phyloP scores from a whole-genome alignment of 2,797 vertebrate species.

The Apogon talboti region DNA sequence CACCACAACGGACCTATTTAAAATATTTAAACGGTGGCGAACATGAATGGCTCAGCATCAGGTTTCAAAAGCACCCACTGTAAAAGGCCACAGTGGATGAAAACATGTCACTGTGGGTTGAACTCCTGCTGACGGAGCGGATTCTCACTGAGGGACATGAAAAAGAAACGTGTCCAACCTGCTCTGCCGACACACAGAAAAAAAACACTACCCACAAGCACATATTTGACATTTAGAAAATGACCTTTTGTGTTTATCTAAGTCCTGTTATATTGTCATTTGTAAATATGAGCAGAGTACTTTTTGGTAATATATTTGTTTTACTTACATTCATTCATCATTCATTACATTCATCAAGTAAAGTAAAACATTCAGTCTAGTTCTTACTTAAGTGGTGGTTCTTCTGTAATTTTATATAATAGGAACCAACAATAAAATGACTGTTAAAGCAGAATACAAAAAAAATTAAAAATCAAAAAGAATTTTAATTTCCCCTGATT shows the following conservation, averaged over 20 bases:
- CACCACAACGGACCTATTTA: slow-evolving; percentile 77
- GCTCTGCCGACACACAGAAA: slow-evolving; percentile 42
- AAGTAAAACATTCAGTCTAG: no score
- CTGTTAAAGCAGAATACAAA: no score
- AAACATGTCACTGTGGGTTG: slow-evolving; percentile 57
- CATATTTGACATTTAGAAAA: slow-evolving; percentile 20
- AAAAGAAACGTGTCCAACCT: slow-evolving; percentile 39
- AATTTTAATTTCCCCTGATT: no score
- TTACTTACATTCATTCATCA: no score
- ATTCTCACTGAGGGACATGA: slow-evolving; percentile 44
- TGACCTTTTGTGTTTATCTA: slow-evolving; percentile 2
- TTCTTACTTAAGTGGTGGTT: no score
- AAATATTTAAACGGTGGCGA: slow-evolving; percentile 85
- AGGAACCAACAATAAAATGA: no score
- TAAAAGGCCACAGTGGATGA: slow-evolving; percentile 56
- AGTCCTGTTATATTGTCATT: slow-evolving; percentile 1
- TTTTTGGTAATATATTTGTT: background rate
- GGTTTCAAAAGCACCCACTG: slow-evolving; percentile 77
- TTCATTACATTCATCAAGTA: no score
- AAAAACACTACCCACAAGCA: slow-evolving; percentile 14
- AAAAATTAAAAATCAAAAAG: no score
- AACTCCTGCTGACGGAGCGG: slow-evolving; percentile 45
- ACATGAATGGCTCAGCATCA: slow-evolving; percentile 72
- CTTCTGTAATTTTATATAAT: no score
- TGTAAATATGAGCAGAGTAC: background rate